Evolutionary conservation across 2,113 vertebrate genomes (phyloP), one percentile per base, ranked within the genome.

Genomic region (Labeo rohita): DNA sequence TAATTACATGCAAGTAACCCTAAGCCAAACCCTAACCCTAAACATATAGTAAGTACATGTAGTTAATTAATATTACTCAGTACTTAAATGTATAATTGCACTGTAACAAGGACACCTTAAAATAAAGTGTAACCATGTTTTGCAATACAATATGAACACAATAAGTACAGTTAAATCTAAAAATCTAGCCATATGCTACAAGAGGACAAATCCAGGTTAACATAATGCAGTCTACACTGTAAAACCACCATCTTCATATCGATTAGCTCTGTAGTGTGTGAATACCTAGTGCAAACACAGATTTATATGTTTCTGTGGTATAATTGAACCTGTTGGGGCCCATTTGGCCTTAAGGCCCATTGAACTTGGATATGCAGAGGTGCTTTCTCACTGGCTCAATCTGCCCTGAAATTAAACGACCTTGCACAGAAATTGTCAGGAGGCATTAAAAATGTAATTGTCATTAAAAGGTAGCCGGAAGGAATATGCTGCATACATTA

Each of bases 381-480:
- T 68, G 59, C 21, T 68, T 18, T 59, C 18, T 68, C 61, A 1
- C 56, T 10, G 28, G 4, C 52, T 18, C n/a, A 80, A 49, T 75
- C 43, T 70, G 65, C 65, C 80, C 80, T 50, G 65, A 52, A 82
- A 36, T 52, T 50, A 77, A 82, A 50, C 4, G 21, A 50, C 79
- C 79, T 50, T 81, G 47, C 63, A 54, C 63, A 36, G 8, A 82
- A 68, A 82, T 36, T 70, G 28, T 50, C 80, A 82, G 5, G 28
- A 70, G 45, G 43, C n/a, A 81, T 81, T 36, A 52, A n/a, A 70
- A 82, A 82, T 81, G 43, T 82, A 82, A 50, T 70, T 70, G 63
- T 39, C 80, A 70, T 82, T 82, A 82, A 82, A 82, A 52, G 9
- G 47, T 68, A 52, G 47, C 63, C 80, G 52, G 34, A 54, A 82